Evolutionary conservation across 2,888 invertebrate species (phyloP), one percentile per base, ranked within the genome.

Genomic region (Acanthococcus lagerstroemiae): DNA sequence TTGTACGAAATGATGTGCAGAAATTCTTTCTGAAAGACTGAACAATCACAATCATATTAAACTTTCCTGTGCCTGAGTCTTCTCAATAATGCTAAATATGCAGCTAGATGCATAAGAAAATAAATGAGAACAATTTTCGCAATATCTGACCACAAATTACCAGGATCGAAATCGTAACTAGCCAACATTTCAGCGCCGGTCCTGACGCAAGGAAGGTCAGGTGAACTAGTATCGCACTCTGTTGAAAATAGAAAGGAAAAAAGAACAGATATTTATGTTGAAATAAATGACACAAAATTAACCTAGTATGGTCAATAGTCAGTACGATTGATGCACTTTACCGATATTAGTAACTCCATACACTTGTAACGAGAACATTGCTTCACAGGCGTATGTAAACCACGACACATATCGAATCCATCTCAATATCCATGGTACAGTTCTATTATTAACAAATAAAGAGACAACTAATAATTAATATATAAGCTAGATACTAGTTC

Each of bases 171-270:
- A 76, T 87, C 87, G 74, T 85, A 89, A 67, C 82, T 82, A 44
- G 81, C 80, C 50, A 91, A 78, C 0, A 91, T 89, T 72, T 86
- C 84, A 21, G 80, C 77, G 0, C 90, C 91, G 2, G 82, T 82
- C 68, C 79, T 82, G 56, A 90, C 75, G 73, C 91, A 92, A 0
- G 90, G 89, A 6, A 84, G 74, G 5, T 84, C 83, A 0, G 79
- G 76, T n/a, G n/a, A n/a, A 63, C 80, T 45, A 15, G 30, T 22
- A 9, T 50, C 50, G 27, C 61, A 61, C n/a, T 27, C 61, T 61
- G 37, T 24, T 52, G 30, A 50, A 6, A 57, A 37, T 15, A 58
- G 21, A 50, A 50, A 19, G 17, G 3, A n/a, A 19, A 50, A 50
- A 54, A 22, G 19, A 54, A 54, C 19, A 54, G 24, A 54, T 25